Evolutionary conservation across 2,797 vertebrate species (phyloP).

Genomic region (Moxostoma hubbsi): DNA sequence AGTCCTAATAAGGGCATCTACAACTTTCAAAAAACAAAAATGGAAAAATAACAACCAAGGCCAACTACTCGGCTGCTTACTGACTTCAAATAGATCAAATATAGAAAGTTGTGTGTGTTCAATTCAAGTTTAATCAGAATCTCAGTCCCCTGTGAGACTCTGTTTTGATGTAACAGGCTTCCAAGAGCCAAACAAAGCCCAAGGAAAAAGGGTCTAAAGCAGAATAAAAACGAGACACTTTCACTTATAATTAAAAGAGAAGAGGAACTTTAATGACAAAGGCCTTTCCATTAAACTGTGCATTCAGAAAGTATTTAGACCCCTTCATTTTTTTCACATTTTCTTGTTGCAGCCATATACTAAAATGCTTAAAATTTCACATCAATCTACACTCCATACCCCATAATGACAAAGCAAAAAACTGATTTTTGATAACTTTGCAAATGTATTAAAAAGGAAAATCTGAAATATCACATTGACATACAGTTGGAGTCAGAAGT

Average conservation of each 20-base stretch:
- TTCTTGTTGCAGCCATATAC: no score
- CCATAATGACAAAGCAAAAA: no score
- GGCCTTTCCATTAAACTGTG: no score
- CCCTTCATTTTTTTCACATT: no score
- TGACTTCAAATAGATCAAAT: neutral
- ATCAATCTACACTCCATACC: no score
- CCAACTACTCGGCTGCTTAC: neutral
- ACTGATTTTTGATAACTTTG: no score
- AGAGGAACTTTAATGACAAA: neutral
- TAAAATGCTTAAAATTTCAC: no score
- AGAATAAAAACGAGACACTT: neutral
- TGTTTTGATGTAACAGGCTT: neutral
- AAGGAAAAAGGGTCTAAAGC: neutral
- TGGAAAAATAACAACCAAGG: neutral
- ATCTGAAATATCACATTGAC: no score
- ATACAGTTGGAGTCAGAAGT: no score
- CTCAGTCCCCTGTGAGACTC: neutral
- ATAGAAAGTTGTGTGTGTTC: neutral
- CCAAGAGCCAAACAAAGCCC: neutral
- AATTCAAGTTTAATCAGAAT: neutral
- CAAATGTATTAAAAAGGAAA: no score
- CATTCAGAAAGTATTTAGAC: no score
- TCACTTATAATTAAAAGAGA: constrained; percentile 5
- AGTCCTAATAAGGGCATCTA: neutral
- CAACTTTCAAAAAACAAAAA: neutral